Conservation (phyloP, 2,888 invertebrate genomes). For the Heteromurus nitidus region DNA sequence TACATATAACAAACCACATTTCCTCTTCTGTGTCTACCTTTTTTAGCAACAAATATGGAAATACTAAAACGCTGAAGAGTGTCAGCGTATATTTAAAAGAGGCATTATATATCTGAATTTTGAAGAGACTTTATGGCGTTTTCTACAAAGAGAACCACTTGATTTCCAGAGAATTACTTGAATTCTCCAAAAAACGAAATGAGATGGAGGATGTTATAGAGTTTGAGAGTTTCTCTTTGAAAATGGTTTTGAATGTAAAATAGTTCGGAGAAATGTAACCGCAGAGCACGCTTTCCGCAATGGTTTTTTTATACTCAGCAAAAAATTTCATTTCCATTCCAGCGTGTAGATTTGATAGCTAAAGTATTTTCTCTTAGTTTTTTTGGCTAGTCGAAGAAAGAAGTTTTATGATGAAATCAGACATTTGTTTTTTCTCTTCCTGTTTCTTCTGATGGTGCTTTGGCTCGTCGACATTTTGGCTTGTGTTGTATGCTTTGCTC, state of each 20-base stretch:
- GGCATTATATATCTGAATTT: no score
- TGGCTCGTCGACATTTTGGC: background rate
- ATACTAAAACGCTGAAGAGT: no score
- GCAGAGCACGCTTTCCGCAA: slow-evolving; percentile 15
- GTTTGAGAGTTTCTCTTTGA: background rate
- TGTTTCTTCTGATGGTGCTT: slow-evolving; percentile 6
- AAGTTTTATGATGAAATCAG: slow-evolving; percentile 37
- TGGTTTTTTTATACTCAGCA: background rate
- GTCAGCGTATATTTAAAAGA: no score
- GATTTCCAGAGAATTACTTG: no score
- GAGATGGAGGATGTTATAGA: no score
- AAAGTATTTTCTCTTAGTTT: background rate
- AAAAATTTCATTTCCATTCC: slow-evolving; percentile 1
- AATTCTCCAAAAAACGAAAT: no score
- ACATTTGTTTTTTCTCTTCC: slow-evolving; percentile 16
- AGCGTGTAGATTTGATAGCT: background rate
- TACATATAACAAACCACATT: no score
- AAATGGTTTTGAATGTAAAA: slow-evolving; percentile 21
- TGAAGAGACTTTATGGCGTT: no score
- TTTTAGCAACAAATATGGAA: no score
- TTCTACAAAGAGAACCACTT: no score
- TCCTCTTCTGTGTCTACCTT: no score
- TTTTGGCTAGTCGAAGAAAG: background rate
- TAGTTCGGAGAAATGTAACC: slow-evolving; percentile 13
- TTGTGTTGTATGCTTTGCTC: background rate